Conservation (phyloP, 2,797 vertebrate genomes). For the Coregonus ussuriensis region DNA sequence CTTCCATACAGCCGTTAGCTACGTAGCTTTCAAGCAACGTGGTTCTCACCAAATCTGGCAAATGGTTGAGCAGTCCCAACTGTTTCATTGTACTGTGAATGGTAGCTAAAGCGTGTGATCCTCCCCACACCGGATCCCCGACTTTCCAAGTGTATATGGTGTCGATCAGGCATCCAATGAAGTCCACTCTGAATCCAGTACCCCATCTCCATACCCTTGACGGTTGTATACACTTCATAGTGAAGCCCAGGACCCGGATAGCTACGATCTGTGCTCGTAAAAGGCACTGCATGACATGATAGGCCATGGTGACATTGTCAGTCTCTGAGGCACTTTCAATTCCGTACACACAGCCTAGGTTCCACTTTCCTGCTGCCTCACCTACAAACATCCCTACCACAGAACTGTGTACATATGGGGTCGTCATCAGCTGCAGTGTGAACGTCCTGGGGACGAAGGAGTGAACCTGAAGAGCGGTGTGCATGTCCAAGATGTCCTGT, state of each 20-base stretch:
- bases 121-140: neutral
- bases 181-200: constrained; percentile 11
- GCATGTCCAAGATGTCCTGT: neutral
- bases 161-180: neutral
- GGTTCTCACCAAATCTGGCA: neutral
- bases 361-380: constrained; percentile 4
- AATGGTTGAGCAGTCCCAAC: neutral
- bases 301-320: neutral
- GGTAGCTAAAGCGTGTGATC: neutral
- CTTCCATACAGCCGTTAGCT: neutral
- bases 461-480: constrained; percentile 21
- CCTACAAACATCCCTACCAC: neutral
- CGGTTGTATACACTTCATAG: constrained; percentile 19
- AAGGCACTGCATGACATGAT: constrained; percentile 16
- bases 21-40: neutral
- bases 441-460: constrained; percentile 13
- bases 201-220: constrained; percentile 12
- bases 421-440: neutral
- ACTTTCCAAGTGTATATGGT: neutral
- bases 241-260: constrained; percentile 15
- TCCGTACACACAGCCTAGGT: neutral
- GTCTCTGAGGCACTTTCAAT: neutral
- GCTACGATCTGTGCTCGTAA: neutral
- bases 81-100: neutral
- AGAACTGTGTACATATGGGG: neutral